Conservation (phyloP, 2,113 vertebrate genomes). For the Pedionomus torquatus region DNA sequence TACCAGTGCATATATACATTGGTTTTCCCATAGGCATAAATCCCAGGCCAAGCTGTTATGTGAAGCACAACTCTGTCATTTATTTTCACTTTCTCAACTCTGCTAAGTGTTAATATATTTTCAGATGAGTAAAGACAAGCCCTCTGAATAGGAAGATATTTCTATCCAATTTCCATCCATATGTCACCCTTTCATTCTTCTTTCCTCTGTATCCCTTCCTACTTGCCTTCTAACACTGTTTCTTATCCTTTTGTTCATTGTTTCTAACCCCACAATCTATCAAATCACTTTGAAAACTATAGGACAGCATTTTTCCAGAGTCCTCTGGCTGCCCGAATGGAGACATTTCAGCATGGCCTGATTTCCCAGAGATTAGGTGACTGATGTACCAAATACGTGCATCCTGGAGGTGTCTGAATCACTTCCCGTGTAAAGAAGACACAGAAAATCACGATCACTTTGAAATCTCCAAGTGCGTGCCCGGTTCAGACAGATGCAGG, state of each 20-base stretch:
- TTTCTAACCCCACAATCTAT: not conserved
- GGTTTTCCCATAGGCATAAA: not conserved
- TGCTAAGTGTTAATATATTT: not conserved
- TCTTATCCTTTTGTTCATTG: not conserved
- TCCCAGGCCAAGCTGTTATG: not conserved
- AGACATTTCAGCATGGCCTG: not conserved
- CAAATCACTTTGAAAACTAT: not conserved
- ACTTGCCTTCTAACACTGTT: not conserved
- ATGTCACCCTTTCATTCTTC: not conserved
- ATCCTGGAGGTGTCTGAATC: slow-evolving; percentile 37
- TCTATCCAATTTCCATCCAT: not conserved
- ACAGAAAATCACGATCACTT: not conserved
- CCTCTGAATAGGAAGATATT: not conserved
- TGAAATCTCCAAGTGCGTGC: not conserved
- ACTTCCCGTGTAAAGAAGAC: not conserved
- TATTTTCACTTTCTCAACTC: slow-evolving; percentile 15
- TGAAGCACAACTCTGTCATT: not conserved
- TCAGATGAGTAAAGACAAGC: not conserved
- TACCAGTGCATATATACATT: not conserved
- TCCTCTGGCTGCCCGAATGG: not conserved
- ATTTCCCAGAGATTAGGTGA: not conserved
- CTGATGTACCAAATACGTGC: not conserved
- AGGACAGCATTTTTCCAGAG: not conserved
- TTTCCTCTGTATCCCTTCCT: not conserved
- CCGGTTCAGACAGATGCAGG: not conserved